Evolutionary conservation across 2,113 vertebrate genomes (phyloP), one percentile per base, ranked within the genome.

Genomic region (Cephalopholis sonnerati): DNA sequence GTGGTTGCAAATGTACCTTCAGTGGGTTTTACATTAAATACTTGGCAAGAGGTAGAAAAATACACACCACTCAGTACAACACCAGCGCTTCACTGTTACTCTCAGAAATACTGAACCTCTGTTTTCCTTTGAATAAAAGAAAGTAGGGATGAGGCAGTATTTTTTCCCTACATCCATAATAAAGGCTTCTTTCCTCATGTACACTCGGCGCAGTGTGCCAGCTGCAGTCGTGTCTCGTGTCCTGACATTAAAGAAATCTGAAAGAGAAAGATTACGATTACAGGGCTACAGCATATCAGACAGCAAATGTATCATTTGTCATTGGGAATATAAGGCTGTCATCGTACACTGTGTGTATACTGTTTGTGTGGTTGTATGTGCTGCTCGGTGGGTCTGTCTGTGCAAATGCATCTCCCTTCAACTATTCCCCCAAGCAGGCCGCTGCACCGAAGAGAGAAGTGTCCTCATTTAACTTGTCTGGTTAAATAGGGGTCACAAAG

Each of bases 281-380:
- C 17, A 13, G 44, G n/a, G 72, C 27, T 48, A 11, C 39, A 68
- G 50, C 36, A 48, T 58, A 69, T 84, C 74, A 57, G 29, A 20
- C 41, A 36, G 81, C 69, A 51, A 86, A 86, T 67, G 72, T 48
- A 86, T 89, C 72, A 72, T 86, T 76, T 85, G 74, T 87, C 81
- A 85, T n/a, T 22, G 10, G 22, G n/a, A 74, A 72, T 44, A 83
- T 17, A 57, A 68, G 27, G 64, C 24, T 85, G 74, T 82, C 82
- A 74, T 50, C 67, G 61, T 12, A 36, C 24, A 32, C 39, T 71
- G 71, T 74, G 32, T 46, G 10, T 57, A 18, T 55, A 55, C 22
- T 67, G 10, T 55, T 51, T 17, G 50, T 65, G 44, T 53, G 22
- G 32, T 3, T 44, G 11, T 54, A 13, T 39, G 46, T 66, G 66